phyloP scores from a whole-genome alignment of 2,888 invertebrate species.

The Halocaridina rubra region DNA sequence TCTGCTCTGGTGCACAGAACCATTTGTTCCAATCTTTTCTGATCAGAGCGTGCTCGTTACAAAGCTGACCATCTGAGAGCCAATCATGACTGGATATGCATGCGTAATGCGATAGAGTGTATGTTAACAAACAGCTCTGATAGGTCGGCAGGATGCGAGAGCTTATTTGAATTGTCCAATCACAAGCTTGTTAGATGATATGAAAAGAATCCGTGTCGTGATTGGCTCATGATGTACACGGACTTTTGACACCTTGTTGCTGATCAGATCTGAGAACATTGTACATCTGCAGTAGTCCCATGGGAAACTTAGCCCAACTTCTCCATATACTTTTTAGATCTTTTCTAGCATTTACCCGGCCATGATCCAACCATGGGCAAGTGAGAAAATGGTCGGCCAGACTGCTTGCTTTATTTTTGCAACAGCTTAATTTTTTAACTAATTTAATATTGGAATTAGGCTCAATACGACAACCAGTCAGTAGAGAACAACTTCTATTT shows the following conservation, averaged over 20 bases:
- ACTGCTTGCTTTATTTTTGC: not conserved
- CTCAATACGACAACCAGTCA: not conserved
- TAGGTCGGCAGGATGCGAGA: not conserved
- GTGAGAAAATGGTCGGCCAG: slow-evolving; percentile 18
- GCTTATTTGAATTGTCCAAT: not conserved
- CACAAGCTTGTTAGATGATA: not conserved
- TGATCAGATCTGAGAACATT: not conserved
- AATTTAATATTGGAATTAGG: not conserved
- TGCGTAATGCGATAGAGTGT: no score
- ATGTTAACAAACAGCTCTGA: no score
- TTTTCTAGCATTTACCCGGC: slow-evolving; percentile 1
- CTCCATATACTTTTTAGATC: not conserved
- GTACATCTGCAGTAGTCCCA: not conserved
- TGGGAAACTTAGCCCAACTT: not conserved
- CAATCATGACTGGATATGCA: no score
- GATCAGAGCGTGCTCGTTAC: no score
- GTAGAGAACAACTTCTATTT: not conserved
- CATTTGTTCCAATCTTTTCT: no score
- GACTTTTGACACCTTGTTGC: no score
- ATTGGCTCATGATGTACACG: not conserved
- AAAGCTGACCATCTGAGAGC: no score
- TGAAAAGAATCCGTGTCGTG: not conserved
- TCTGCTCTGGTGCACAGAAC: slow-evolving; percentile 2
- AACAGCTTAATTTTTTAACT: not conserved
- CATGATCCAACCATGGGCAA: slow-evolving; percentile 14